Percentiles rank a stretch among this genome's conserved stretches.
Evolutionary conservation across 2,113 vertebrate species (phyloP).

Genomic region (Baryphthengus martii): DNA sequence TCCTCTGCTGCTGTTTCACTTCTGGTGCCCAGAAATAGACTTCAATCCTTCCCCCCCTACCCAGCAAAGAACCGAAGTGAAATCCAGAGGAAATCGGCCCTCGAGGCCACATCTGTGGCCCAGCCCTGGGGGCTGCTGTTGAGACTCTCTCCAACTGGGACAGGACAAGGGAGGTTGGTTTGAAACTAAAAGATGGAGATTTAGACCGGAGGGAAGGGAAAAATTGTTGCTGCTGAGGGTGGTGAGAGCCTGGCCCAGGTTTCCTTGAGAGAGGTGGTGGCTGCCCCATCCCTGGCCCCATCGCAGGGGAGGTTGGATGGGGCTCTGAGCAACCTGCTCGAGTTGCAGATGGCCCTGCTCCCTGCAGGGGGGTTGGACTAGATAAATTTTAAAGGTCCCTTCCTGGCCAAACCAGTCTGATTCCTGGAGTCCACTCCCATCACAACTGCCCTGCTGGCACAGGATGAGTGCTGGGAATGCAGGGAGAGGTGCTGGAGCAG

Average conservation of each 20-base stretch:
- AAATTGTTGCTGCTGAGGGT: background rate
- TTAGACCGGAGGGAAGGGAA: background rate
- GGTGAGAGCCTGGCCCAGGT: background rate
- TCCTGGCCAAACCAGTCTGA: background rate
- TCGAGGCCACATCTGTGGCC: fast-evolving
- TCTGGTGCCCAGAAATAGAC: background rate
- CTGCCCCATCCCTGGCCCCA: too few relatives aligned
- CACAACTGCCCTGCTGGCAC: fast-evolving
- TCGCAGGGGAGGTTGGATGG: background rate
- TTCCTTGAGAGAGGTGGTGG: background rate
- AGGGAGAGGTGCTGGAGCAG: background rate
- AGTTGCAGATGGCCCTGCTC: background rate
- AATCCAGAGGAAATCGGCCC: background rate
- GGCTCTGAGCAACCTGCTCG: background rate
- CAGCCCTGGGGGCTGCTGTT: background rate
- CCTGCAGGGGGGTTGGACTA: background rate
- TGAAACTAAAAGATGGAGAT: background rate
- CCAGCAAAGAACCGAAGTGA: background rate
- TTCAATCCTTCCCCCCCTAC: background rate
- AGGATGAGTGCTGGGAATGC: fast-evolving
- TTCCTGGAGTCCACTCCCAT: background rate
- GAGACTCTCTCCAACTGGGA: background rate
- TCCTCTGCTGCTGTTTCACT: background rate
- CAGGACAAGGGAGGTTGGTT: background rate
- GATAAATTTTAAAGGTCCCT: background rate